A percentile compares a stretch with the other conserved stretches of the same genome.
phyloP scores from a whole-genome alignment of 1,140 invertebrate species.

The Zaprionus taronus region DNA sequence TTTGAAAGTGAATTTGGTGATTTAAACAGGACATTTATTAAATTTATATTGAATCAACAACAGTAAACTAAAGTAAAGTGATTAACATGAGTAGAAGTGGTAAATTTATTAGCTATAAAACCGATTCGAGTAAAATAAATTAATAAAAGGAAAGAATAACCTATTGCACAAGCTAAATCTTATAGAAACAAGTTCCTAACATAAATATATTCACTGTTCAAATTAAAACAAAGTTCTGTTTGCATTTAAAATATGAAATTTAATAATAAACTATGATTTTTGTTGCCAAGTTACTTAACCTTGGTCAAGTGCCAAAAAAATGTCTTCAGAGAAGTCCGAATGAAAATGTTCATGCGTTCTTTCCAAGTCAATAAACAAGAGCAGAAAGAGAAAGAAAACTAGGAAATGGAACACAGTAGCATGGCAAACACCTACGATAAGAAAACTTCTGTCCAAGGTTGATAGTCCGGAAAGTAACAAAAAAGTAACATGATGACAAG shows the following conservation, averaged over 20 bases:
- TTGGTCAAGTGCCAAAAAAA: conserved; percentile 71
- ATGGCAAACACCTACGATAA: conserved; percentile 37
- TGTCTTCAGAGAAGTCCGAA: conserved; percentile 44
- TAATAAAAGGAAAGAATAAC: too few relatives aligned
- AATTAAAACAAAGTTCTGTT: background rate
- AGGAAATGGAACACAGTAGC: conserved; percentile 13
- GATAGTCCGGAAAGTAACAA: conserved; percentile 32
- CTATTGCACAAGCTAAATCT: too few relatives aligned
- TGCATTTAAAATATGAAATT: background rate
- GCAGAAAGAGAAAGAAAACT: background rate
- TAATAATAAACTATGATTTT: background rate
- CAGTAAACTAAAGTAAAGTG: too few relatives aligned
- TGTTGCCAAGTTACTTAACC: conserved; percentile 49
- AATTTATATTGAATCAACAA: too few relatives aligned
- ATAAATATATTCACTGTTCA: background rate
- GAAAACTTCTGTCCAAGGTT: conserved; percentile 28
- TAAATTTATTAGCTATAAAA: too few relatives aligned
- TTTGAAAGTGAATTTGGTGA: too few relatives aligned
- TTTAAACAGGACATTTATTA: too few relatives aligned
- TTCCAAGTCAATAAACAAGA: conserved; percentile 59
- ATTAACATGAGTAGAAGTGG: too few relatives aligned
- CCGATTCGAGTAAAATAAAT: too few relatives aligned
- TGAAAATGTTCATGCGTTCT: conserved; percentile 24
- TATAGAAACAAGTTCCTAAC: background rate
- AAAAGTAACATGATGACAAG: conserved; percentile 31